Evolutionary conservation across 2,888 invertebrate genomes (phyloP).

Genomic region (Cheilosia grossa): DNA sequence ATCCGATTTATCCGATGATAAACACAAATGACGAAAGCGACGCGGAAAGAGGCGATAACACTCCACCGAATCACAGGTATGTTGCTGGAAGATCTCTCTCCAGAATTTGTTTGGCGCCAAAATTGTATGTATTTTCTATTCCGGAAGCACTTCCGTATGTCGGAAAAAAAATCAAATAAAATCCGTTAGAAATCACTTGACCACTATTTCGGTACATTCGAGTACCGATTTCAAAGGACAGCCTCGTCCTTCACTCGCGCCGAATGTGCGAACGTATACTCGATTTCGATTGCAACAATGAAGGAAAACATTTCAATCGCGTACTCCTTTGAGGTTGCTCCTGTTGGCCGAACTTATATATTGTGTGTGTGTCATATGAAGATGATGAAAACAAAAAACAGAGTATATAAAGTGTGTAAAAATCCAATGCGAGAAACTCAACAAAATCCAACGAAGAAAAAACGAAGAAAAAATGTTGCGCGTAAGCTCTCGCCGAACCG

Average conservation of each 20-base stretch:
- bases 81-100: neutral
- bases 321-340: constrained; percentile 10
- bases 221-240: constrained; percentile 6
- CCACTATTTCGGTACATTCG: neutral
- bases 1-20: constrained; percentile 5
- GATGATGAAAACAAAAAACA: constrained; percentile 54
- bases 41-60: constrained; percentile 3
- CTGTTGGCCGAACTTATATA: neutral
- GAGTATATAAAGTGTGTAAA: constrained; percentile 49
- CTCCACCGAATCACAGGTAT: constrained; percentile 12
- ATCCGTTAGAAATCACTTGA: constrained; percentile 37
- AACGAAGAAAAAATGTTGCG: constrained; percentile 72
- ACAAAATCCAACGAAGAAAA: constrained; percentile 75
- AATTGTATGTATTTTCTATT: constrained; percentile 11
- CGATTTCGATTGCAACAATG: constrained; percentile 15
- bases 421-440: constrained; percentile 74
- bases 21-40: constrained; percentile 7
- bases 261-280: constrained; percentile 33
- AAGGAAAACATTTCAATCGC: constrained; percentile 34
- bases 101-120: constrained; percentile 42
- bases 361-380: constrained; percentile 14
- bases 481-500: constrained; percentile 71
- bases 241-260: constrained; percentile 41
- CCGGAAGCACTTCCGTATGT: constrained; percentile 48
- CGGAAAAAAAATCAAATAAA: constrained; percentile 28